A percentile compares a stretch with the other conserved stretches of the same genome.
Conservation (phyloP, 2,797 vertebrate species). For the Phrynocephalus vlangalii region DNA sequence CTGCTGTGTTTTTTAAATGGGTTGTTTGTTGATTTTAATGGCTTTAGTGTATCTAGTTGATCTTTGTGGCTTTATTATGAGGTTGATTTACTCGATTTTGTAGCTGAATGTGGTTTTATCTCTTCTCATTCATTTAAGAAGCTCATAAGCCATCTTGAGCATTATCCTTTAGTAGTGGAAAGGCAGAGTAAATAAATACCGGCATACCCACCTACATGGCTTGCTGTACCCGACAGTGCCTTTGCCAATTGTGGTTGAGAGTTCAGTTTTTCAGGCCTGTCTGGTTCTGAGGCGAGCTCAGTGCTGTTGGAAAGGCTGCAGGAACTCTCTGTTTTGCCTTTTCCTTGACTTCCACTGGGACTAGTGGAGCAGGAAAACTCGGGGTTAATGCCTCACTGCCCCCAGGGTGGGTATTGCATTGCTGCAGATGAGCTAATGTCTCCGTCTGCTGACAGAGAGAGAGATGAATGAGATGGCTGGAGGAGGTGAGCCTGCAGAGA, state of each 20-base stretch:
- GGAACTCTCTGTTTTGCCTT: neutral
- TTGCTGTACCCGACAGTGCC: neutral
- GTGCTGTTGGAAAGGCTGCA: neutral
- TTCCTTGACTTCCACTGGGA: neutral
- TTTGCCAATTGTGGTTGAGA: neutral
- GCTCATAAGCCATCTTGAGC: too few species aligned
- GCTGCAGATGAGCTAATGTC: constrained; percentile 80
- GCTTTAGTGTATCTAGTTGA: too few species aligned
- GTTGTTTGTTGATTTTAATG: too few species aligned
- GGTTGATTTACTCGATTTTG: too few species aligned
- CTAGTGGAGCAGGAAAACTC: constrained; percentile 8
- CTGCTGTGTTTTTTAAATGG: too few species aligned
- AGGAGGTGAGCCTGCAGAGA: constrained; percentile 27
- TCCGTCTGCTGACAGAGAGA: constrained; percentile 53
- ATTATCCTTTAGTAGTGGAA: too few species aligned
- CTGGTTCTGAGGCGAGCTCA: neutral
- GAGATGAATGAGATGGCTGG: constrained; percentile 6
- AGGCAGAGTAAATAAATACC: too few species aligned
- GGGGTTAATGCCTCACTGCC: constrained; percentile 52
- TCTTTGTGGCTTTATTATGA: too few species aligned
- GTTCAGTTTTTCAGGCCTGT: neutral
- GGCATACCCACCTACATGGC: neutral
- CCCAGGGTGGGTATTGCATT: constrained; percentile 29
- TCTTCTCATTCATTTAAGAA: too few species aligned
- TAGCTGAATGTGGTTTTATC: too few species aligned